Evolutionary conservation across 2,797 vertebrate genomes (phyloP).

Genomic region (Oreochromis mossambicus): DNA sequence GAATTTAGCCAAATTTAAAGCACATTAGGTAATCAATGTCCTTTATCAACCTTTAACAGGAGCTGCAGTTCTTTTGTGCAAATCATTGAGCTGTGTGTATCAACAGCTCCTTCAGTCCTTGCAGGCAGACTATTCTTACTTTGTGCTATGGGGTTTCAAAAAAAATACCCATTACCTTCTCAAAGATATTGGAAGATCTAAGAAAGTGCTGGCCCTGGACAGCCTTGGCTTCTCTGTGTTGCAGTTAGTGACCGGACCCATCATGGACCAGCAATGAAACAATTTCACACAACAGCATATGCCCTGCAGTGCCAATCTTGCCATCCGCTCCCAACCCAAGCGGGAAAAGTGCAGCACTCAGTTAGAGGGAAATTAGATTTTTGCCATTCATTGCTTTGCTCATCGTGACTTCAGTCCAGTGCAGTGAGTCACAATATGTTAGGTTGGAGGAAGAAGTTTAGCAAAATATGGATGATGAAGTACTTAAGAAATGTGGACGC

Average conservation of each 20-base stretch:
- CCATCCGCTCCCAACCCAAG: constrained; percentile 7
- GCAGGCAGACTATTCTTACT: background rate
- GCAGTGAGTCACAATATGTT: background rate
- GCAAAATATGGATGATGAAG: background rate
- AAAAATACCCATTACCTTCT: background rate
- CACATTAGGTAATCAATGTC: constrained; percentile 14
- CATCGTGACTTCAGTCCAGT: background rate
- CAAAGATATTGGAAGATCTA: background rate
- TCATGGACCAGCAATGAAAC: constrained; percentile 53
- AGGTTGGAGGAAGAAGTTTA: background rate
- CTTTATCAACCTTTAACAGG: background rate
- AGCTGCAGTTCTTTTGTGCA: background rate
- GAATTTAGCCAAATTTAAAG: background rate
- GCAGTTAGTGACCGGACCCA: constrained; percentile 25
- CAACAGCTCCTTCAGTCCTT: background rate
- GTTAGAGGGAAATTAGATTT: constrained; percentile 35
- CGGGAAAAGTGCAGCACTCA: background rate
- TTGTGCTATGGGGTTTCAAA: background rate
- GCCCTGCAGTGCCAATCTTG: constrained; percentile 64
- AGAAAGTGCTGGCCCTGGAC: background rate
- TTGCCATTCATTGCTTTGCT: background rate
- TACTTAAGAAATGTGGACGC: background rate
- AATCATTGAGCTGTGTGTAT: background rate
- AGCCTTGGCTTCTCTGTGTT: background rate
- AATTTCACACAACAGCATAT: constrained; percentile 70